Evolutionary conservation across 2,888 invertebrate species (phyloP).

Genomic region (Gerris lacustris): DNA sequence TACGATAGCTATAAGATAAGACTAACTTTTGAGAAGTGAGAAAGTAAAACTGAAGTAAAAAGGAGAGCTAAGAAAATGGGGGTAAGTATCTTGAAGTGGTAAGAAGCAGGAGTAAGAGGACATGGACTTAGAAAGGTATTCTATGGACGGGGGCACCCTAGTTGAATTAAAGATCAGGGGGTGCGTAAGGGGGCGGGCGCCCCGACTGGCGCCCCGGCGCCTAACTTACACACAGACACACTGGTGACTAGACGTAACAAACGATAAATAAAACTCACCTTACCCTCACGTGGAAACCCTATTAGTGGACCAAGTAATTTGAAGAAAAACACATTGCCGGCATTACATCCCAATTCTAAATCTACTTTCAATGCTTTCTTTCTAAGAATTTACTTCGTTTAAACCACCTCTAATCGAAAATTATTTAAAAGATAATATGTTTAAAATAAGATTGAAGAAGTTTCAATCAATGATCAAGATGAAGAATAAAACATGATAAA

Average conservation of each 20-base stretch:
- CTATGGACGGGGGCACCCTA: neutral
- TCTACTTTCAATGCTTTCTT: neutral
- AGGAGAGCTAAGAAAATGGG: too few relatives aligned
- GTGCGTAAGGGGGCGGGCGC: neutral
- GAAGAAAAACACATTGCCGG: neutral
- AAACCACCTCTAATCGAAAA: too few relatives aligned
- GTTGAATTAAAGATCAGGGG: slow-evolving; percentile 9
- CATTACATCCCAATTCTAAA: neutral
- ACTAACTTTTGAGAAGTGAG: too few relatives aligned
- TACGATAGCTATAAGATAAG: too few relatives aligned
- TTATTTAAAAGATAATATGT: too few relatives aligned
- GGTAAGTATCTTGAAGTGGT: neutral
- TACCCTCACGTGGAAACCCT: slow-evolving; percentile 3
- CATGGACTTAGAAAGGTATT: neutral
- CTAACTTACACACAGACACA: neutral
- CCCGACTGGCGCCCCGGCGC: slow-evolving; percentile 5
- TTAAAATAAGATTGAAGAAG: too few relatives aligned
- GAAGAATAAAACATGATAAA: too few relatives aligned
- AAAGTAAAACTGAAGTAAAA: too few relatives aligned
- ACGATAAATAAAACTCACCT: slow-evolving; percentile 5
- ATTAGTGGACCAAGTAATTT: neutral
- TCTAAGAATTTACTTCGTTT: neutral
- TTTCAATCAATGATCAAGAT: too few relatives aligned
- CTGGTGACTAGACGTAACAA: neutral
- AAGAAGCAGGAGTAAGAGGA: neutral